A percentile compares a stretch with the other conserved stretches of the same genome.
Evolutionary conservation across 1,140 invertebrate genomes (phyloP).

Genomic region (Drosophila prosaltans): DNA sequence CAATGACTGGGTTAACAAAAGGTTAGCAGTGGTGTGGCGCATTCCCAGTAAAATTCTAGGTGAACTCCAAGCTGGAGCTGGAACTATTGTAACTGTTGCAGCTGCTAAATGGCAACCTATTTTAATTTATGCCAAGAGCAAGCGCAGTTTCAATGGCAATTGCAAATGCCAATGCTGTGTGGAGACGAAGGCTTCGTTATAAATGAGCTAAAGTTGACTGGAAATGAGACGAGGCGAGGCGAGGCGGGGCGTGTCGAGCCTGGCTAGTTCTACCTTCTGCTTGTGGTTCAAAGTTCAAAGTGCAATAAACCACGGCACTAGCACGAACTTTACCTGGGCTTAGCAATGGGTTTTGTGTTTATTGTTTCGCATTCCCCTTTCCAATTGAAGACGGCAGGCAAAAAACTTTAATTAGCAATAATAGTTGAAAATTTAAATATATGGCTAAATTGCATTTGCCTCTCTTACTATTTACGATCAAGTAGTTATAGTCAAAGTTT

Average conservation of each 20-base stretch:
- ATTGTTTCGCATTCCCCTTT: not conserved
- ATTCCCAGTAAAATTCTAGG: conserved; percentile 16
- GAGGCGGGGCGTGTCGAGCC: not conserved
- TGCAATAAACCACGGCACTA: conserved; percentile 59
- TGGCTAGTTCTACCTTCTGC: conserved; percentile 11
- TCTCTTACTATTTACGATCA: not conserved
- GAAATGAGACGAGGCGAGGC: not conserved
- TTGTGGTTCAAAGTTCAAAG: conserved; percentile 61
- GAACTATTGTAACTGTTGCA: conserved; percentile 12
- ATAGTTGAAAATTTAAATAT: conserved; percentile 1
- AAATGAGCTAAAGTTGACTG: conserved; percentile 56
- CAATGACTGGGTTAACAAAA: conserved; percentile 23
- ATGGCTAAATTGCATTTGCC: not conserved
- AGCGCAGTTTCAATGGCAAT: conserved; percentile 29
- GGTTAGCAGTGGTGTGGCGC: not conserved
- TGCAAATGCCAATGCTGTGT: conserved; percentile 45
- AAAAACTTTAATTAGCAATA: conserved; percentile 2
- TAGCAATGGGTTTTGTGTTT: conserved; percentile 5
- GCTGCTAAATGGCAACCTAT: conserved; percentile 57
- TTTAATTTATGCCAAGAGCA: conserved; percentile 80
- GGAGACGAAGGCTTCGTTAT: conserved; percentile 32
- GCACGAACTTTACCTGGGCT: conserved; percentile 6
- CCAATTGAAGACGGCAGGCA: not conserved
- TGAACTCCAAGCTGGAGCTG: not conserved
- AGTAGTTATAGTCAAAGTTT: too few species aligned